Base-by-base conservation (phyloP, 2,888 invertebrate species). In the Coelopa pilipes region DNA sequence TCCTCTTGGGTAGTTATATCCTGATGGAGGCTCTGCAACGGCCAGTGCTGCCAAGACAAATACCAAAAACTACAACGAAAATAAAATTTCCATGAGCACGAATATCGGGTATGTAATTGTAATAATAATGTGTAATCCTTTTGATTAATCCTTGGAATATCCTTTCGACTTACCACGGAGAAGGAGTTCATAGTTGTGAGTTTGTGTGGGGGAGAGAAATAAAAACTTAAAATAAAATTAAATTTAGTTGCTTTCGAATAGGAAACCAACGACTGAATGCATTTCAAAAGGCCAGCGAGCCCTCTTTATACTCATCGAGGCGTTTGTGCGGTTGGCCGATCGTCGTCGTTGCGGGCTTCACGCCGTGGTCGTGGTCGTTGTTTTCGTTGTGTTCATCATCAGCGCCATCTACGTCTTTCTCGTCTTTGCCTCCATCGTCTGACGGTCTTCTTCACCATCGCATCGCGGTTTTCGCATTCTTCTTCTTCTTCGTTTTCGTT, bases 11-110 rank as follows among this genome's bases (percentile, higher is more conserved):
- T 93, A 93, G 89, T 90, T 93, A 89, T 93, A 93, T 81, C 93
- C 93, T 81, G 90, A 91, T 80, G 91, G 94, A 62, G 94, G 90
- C 87, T 95, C 95, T 81, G 93, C 94, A 85, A 90, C 89, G 85
- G 90, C 92, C 86, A 91, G 89, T 87, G 92, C 92, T 86, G 92
- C 93, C 90, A 94, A 89, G 85, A 93, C 93, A 85, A 94, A 91
- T 89, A 94, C 92, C 90, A 94, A 91, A 90, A 94, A 94, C 95
- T 95, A 91, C 65, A 90, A 90, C 78, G 62, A 50, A 70, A 67
- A 57, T 11, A 60, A 66, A 70, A 55, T 53, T 13, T 1, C 19
- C 13, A 59, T 10, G 0, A 59, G 1, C 57, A 21, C 21, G 5
- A 59, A 21, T 10, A 10, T 21, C 19, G 11, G 21, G 34, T 34